Evolutionary conservation across 2,797 vertebrate genomes (phyloP), one percentile per base, ranked within the genome.

Genomic region (Enteromius treurensis): DNA sequence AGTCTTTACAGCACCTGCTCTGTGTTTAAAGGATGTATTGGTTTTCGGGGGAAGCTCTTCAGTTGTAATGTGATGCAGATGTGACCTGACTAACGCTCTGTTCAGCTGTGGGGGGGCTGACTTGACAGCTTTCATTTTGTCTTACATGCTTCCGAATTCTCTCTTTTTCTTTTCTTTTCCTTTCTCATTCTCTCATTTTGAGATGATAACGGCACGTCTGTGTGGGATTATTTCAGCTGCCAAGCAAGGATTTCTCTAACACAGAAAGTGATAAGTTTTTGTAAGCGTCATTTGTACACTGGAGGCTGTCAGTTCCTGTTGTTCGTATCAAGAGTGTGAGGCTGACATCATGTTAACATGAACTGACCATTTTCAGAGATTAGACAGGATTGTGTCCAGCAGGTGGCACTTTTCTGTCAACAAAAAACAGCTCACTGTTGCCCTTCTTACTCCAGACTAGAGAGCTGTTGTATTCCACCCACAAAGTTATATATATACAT

Each of bases 191-290:
- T 45, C 53, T 53, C 5, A 17, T 29, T 58, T 19, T 65, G 58
- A 84, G 55, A 29, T 2, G 51, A 76, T 75, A 19, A 60, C 60
- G 37, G 23, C 53, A 73, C 37, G 42, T 29, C 42, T 73, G n/a
- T 62, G 68, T 84, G 9, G 69, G 68, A 64, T 64, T 26, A 65
- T 79, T 68, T 21, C 45, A 40, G 47, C 73, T 84, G 15, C 62
- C 62, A 32, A 64, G 62, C 62, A 64, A 32, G 15, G 15, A 64
- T 64, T 49, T 79, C 45, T 53, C 32, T 5, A 45, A 60, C 62
- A 60, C 70, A 49, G 45, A 26, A 51, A 73, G 55, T 60, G 73
- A 80, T 81, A 81, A 81, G 49, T 55, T 47, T 81, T 65, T 37
- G 70, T 64, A 23, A 47, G 71, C 9, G 11, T 55, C 69, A 79